Conservation (phyloP, 2,797 vertebrate species). For the Hypotaenidia philippensis region DNA sequence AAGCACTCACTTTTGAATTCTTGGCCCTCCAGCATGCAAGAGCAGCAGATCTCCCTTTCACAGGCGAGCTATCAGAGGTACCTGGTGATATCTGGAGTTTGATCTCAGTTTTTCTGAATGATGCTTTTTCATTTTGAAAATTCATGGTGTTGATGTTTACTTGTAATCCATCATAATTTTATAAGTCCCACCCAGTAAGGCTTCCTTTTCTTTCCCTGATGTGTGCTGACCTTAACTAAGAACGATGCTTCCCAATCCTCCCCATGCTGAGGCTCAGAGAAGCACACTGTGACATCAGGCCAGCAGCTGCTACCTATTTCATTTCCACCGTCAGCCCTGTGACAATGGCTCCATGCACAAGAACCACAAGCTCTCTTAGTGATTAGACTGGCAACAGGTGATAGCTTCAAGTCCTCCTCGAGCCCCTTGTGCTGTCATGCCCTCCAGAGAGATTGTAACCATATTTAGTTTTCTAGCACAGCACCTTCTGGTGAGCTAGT, state of each 20-base stretch:
- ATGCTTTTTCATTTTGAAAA: neutral
- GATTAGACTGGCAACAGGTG: neutral
- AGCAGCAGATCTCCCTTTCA: constrained; percentile 2
- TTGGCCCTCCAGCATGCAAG: neutral
- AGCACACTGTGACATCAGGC: neutral
- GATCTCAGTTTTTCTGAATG: neutral
- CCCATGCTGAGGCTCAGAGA: neutral
- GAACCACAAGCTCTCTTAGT: neutral
- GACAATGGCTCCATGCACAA: neutral
- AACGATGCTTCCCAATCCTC: neutral
- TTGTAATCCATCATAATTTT: neutral
- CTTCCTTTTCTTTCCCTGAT: neutral
- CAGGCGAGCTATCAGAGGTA: neutral
- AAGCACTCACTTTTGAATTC: neutral
- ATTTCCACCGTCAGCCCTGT: neutral
- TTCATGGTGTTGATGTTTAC: neutral
- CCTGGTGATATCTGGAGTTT: neutral
- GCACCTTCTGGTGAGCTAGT: constrained; percentile 31
- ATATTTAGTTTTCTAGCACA: neutral
- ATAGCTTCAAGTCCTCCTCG: neutral
- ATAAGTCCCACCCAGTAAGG: neutral
- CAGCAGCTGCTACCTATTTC: neutral
- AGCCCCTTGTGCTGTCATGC: neutral
- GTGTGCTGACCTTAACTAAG: neutral
- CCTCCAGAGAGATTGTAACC: neutral